Conservation (phyloP, 37 sponge, comb jelly and placozoan species). For the Petrosia ficiformis region DNA sequence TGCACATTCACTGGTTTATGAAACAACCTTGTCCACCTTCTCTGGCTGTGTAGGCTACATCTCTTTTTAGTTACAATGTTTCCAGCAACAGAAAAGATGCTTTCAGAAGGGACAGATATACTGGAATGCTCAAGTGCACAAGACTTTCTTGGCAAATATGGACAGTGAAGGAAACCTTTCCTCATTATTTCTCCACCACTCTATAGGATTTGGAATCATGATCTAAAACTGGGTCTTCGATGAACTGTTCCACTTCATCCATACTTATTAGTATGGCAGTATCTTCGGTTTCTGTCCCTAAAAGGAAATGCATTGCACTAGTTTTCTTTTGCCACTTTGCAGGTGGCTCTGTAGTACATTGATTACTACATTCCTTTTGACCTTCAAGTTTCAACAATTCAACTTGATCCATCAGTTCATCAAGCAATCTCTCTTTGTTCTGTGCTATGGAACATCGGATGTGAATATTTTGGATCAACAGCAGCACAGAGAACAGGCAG, state of each 20-base stretch:
- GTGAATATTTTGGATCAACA: constrained; percentile 25
- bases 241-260: neutral
- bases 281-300: neutral
- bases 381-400: neutral
- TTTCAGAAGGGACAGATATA: neutral
- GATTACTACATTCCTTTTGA: neutral
- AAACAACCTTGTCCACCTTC: too few relatives aligned
- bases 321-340: constrained; percentile 10
- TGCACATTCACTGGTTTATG: too few relatives aligned
- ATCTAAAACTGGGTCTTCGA: neutral
- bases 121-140: neutral
- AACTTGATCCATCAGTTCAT: neutral
- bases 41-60: too few relatives aligned
- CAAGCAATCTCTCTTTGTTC: constrained; percentile 13
- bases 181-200: neutral
- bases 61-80: constrained; percentile 14
- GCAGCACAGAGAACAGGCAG: constrained; percentile 28
- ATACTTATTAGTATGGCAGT: neutral
- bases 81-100: neutral
- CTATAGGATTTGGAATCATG: neutral
- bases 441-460: neutral
- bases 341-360: constrained; percentile 3
- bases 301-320: constrained; percentile 14
- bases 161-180: neutral
- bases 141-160: neutral